Conservation (phyloP, 1,140 invertebrate species). For the Dendrolimus punctatus region DNA sequence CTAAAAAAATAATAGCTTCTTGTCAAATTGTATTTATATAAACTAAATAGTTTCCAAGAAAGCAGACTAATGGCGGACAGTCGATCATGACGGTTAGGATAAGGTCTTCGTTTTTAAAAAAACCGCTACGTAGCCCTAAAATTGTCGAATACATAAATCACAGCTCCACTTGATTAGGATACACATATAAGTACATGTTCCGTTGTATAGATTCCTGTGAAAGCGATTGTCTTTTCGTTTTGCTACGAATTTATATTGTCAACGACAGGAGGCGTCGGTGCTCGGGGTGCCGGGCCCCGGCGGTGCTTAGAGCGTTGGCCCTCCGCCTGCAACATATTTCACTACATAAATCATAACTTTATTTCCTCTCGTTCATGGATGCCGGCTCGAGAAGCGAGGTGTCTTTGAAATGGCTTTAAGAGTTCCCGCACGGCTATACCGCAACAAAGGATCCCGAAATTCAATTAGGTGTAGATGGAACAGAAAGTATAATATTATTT, state of each 20-base stretch:
- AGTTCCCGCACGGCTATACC: conserved; percentile 37
- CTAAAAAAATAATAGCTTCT: no score
- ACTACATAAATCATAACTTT: conserved; percentile 68
- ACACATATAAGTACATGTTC: conserved; percentile 1
- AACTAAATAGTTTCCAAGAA: no score
- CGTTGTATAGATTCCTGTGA: conserved; percentile 16
- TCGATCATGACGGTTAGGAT: no score
- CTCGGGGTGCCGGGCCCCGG: not conserved
- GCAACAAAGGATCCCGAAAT: conserved; percentile 55
- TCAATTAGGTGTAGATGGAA: conserved; percentile 55
- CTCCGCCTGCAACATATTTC: conserved; percentile 54
- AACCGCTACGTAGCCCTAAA: conserved; percentile 3
- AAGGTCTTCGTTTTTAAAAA: not conserved
- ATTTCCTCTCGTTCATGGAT: conserved; percentile 61
- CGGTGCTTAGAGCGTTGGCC: conserved; percentile 28
- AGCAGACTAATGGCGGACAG: no score
- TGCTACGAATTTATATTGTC: conserved; percentile 33
- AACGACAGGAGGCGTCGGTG: conserved; percentile 28
- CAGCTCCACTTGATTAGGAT: not conserved
- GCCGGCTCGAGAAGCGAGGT: conserved; percentile 34
- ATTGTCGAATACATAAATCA: no score
- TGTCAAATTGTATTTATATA: no score
- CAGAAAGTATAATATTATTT: conserved; percentile 31
- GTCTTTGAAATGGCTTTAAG: conserved; percentile 60
- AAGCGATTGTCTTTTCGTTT: conserved; percentile 28